Evolutionary conservation across 2,113 vertebrate genomes (phyloP), one percentile per base, ranked within the genome.

Genomic region (Dipodomys spectabilis): DNA sequence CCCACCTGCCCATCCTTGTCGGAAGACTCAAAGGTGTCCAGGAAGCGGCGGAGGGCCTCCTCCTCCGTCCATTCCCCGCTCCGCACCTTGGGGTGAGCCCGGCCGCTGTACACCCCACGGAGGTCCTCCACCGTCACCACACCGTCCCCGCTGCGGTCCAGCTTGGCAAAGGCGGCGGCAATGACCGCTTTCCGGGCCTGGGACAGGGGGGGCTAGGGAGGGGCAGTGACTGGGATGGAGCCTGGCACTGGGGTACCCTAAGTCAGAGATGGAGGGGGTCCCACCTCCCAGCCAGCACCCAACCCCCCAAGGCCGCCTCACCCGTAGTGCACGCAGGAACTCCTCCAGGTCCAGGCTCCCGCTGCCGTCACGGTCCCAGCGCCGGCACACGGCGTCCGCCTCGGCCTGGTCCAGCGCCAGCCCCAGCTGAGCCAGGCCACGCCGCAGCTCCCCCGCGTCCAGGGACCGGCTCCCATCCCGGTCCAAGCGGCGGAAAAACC

Each of bases 1-100:
- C 93, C 27, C 87, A 98, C 98, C 98, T 98, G 98, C 65, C 98
- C 98, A 0, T 98, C 98, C 94, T 98, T 98, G 71, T 98, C 95
- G 0, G 96, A 95, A 5, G 97, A 97, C 53, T 98, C 98, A 1
- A 98, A 98, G 90, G 95, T 98, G 86, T 98, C 97, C 60, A 98
- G 95, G 96, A 98, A 98, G 39, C 67, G 82, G 27, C 71, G 93
- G 45, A 98, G 98, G 32, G 98, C 98, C 65, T 98, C 96, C 0
- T 98, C 98, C 90, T 98, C 98, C 0, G 97, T 98, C 98, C 98
- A 98, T 90, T 98, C 93, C 39, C 98, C 98, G 0, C 97, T 98
- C 67, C 39, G 96, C 91, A 97, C 97, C 93, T 98, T 98, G 49
- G 98, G 98, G 92, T 98, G 98, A 64, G 88, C 81, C 1, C 53